These are phyloP conservation scores for Eulacestoma nigropectus DNA, from an alignment of 2,113 vertebrate genomes.

Conservation along the genomic window DNA sequence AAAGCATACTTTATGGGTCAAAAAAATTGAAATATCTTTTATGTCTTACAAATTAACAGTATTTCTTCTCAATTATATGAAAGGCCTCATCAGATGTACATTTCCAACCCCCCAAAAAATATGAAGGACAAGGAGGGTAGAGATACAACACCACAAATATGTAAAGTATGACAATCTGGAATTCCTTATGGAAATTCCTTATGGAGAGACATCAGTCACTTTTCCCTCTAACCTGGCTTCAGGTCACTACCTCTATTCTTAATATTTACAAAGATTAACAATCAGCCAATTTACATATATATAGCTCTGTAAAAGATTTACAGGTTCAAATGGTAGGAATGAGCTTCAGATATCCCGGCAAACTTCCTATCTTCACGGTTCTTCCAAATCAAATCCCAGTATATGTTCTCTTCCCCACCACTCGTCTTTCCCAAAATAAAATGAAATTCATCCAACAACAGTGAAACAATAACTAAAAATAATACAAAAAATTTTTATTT, in stretches of 20 bases:
- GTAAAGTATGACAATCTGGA: neutral
- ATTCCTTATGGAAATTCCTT: neutral
- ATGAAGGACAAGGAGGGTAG: neutral
- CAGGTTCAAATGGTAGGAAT: neutral
- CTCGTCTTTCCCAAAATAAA: neutral
- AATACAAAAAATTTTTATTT: neutral
- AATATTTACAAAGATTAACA: slow-evolving; percentile 49
- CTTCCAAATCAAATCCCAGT: neutral
- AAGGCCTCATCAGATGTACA: neutral
- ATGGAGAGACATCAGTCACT: neutral
- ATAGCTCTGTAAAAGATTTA: slow-evolving; percentile 48
- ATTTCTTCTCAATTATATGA: neutral
- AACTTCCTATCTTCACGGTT: neutral
- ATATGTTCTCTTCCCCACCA: neutral
- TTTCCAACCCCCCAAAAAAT: neutral
- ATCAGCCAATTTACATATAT: neutral
- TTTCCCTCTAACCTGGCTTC: neutral
- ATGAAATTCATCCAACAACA: neutral
- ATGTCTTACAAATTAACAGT: neutral
- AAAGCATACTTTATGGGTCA: neutral
- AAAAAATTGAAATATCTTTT: neutral
- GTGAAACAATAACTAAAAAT: neutral
- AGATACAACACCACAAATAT: neutral
- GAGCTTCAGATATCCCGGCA: neutral
- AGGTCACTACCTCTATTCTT: slow-evolving; percentile 31